Evolutionary conservation across 2,797 vertebrate species (phyloP), one percentile per base, ranked within the genome.

Genomic region (Gambusia yucatana): DNA sequence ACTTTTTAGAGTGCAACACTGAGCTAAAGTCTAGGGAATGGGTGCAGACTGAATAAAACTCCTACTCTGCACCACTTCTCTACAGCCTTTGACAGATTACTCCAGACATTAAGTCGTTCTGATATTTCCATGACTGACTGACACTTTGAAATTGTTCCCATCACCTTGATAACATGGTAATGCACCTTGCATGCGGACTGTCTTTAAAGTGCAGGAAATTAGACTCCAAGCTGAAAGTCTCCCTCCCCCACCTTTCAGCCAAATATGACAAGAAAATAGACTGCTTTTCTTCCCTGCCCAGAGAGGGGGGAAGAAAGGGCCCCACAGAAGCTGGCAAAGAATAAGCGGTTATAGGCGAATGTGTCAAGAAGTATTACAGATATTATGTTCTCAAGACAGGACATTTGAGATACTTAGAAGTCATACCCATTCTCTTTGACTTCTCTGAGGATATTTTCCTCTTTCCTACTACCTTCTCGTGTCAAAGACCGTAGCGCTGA

Each of bases 171-270:
- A 91, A 89, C 92, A 92, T 92, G 82, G 94, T 95, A 95, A 94
- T 95, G 87, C 71, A 86, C 87, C 90, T 91, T 91, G 91, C 93
- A 93, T 91, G 77, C 86, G 86, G 93, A 89, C 92, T 81, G 90
- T 93, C 90, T 95, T 92, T 92, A 94, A 94, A 87, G 92, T 95
- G 93, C 92, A 90, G 88, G 93, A 92, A 95, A 93, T 96, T 96
- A 92, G 89, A 92, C 92, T 95, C 83, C 76, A 76, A 93, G 92
- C 92, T 91, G 80, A 92, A 91, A 94, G 86, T 92, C 84, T 85
- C 86, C 72, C 50, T 55, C 72, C 72, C 33, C 33, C 41, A 25
- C 48, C 88, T 94, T 96, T 96, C 90, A 92, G 86, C 84, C 84
- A 93, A 94, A 91, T 94, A 91, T 93, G 92, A 95, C 95, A 94